Percentiles rank a stretch among this genome's conserved stretches.
phyloP scores from a whole-genome alignment of 2,888 invertebrate genomes.

The Nomada lathburiana region DNA sequence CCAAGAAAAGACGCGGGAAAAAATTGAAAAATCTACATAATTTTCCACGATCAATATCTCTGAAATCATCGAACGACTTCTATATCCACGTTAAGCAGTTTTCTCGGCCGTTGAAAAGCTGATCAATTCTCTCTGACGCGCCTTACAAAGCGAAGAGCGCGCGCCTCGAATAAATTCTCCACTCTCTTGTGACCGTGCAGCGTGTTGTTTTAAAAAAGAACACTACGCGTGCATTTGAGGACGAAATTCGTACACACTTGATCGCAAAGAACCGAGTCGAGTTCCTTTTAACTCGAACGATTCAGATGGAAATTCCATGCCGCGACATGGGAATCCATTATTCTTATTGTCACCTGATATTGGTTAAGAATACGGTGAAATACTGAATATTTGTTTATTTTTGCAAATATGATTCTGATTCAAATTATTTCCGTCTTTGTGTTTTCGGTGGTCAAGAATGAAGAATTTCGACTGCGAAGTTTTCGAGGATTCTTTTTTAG shows the following conservation, averaged over 20 bases:
- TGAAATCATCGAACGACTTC: conserved; percentile 35
- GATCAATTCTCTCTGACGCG: conserved; percentile 56
- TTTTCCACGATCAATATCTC: conserved; percentile 42
- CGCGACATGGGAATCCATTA: background rate
- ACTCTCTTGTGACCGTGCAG: background rate
- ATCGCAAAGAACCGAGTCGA: conserved; percentile 7
- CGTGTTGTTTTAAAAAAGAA: conserved; percentile 6
- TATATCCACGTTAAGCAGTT: background rate
- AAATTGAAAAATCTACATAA: conserved; percentile 54
- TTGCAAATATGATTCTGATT: background rate
- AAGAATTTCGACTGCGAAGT: too few species aligned
- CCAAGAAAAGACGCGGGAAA: conserved; percentile 2
- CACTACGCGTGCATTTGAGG: background rate
- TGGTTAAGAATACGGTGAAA: background rate
- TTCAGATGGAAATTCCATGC: conserved; percentile 35
- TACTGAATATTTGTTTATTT: background rate
- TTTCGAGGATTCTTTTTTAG: too few species aligned
- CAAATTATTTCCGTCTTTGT: background rate
- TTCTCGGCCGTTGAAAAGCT: conserved; percentile 45
- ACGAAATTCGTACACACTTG: conserved; percentile 11
- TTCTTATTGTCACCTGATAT: background rate
- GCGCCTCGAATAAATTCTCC: conserved; percentile 34
- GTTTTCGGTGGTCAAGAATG: background rate
- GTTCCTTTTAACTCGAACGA: conserved; percentile 1
- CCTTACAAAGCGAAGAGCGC: conserved; percentile 8